Evolutionary conservation across 2,888 invertebrate genomes (phyloP), one percentile per base, ranked within the genome.

Genomic region (Caenorhabditis sp.): DNA sequence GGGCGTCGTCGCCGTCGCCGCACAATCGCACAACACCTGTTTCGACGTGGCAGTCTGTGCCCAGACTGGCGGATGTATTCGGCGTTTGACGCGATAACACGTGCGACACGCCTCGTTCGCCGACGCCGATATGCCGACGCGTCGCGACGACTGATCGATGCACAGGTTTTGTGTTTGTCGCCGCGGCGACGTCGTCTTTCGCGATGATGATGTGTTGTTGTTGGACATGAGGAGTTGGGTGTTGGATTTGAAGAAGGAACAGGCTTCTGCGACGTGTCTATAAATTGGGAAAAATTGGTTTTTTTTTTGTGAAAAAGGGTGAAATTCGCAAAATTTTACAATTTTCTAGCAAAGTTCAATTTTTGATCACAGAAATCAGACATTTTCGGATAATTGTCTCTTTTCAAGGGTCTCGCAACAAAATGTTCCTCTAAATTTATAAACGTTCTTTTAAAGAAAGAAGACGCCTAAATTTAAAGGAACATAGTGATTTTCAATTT

Each of bases 261-360:
- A 88, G 4, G 87, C 85, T 57, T 87, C 85, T 23, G 84, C 87
- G 43, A 88, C 88, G 71, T 96, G 81, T 76, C 84, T 85, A 75
- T 57, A 84, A 75, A 53, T 8, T 21, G 10, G 2, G 21, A 12
- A 31, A 31, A 31, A 31, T 10, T 6, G 31, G 31, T 31, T 31
- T 31, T 31, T 31, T 31, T n/a, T n/a, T n/a, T n/a, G n/a, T n/a
- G n/a, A n/a, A n/a, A n/a, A n/a, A n/a, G n/a, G n/a, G n/a, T n/a
- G n/a, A n/a, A n/a, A n/a, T n/a, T n/a, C n/a, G n/a, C n/a, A n/a
- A n/a, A n/a, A n/a, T n/a, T n/a, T n/a, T n/a, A n/a, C n/a, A n/a
- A n/a, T n/a, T n/a, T n/a, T n/a, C n/a, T n/a, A n/a, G n/a, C n/a
- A n/a, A n/a, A n/a, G n/a, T n/a, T n/a, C n/a, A n/a, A n/a, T n/a